Evolutionary conservation across 2,888 invertebrate species (phyloP).

Genomic region (Lasioglossum lativentre): DNA sequence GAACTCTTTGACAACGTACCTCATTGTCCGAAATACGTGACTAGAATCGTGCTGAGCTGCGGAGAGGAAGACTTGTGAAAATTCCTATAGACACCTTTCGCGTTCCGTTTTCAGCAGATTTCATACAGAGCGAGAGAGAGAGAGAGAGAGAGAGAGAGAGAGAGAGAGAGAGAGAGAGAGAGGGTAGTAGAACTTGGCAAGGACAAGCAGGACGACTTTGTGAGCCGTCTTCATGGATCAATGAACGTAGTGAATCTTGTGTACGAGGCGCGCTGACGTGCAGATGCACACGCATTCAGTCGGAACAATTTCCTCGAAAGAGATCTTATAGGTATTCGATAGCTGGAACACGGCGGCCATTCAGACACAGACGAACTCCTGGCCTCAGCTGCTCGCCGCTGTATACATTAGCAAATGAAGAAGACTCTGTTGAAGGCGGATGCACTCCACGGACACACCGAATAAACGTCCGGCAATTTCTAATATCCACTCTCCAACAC

Average conservation of each 20-base stretch:
- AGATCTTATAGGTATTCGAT: constrained; percentile 37
- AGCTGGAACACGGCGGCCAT: constrained; percentile 27
- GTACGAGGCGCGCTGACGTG: constrained; percentile 7
- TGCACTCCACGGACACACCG: neutral
- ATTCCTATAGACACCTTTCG: neutral
- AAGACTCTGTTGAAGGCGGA: neutral
- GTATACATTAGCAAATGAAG: constrained; percentile 18
- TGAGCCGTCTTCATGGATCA: constrained; percentile 46
- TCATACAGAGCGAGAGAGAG: neutral
- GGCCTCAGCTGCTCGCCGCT: neutral
- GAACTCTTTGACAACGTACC: neutral
- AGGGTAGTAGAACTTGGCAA: neutral
- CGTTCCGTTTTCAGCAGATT: neutral
- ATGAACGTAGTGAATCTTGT: constrained; percentile 43
- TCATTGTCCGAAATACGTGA: constrained; percentile 9
- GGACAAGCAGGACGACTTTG: constrained; percentile 45
- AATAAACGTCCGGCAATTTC: neutral
- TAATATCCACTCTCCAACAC: neutral
- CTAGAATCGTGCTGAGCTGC: neutral
- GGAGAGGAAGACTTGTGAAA: neutral
- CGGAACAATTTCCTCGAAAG: constrained; percentile 42
- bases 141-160: neutral
- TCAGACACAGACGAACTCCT: constrained; percentile 21
- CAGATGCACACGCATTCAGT: constrained; percentile 38
- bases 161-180: neutral